phyloP scores from a whole-genome alignment of 37 sponge, comb jelly and placozoan genomes.

The Tethya wilhelma region DNA sequence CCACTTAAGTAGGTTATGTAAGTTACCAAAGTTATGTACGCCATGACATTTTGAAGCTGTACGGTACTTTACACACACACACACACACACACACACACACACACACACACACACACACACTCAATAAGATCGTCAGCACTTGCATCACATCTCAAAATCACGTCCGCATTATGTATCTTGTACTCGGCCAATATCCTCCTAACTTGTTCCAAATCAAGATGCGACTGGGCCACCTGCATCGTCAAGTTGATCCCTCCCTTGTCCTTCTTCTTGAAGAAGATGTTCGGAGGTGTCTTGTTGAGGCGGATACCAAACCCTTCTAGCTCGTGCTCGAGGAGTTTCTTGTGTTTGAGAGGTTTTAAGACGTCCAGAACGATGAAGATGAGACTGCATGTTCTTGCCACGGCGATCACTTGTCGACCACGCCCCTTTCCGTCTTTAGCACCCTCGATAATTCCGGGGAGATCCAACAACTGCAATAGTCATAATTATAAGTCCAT shows the following conservation, averaged over 20 bases:
- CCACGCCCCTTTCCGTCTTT: slow-evolving; percentile 99
- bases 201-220: slow-evolving; percentile 81
- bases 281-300: slow-evolving; percentile 97
- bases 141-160: slow-evolving; percentile 92
- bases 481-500: not conserved
- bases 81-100: too few species aligned
- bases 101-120: too few species aligned
- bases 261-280: slow-evolving; percentile 91
- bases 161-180: slow-evolving; percentile 96
- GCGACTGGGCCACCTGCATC: slow-evolving; percentile 71
- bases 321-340: slow-evolving; percentile 91
- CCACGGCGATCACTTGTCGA: slow-evolving; percentile 96
- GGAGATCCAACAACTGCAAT: slow-evolving; percentile 92
- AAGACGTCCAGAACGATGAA: slow-evolving; percentile 98
- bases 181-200: slow-evolving; percentile 94
- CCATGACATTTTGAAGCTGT: too few species aligned
- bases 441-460: slow-evolving; percentile 99
- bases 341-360: slow-evolving; percentile 96
- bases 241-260: slow-evolving; percentile 98
- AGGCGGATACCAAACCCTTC: slow-evolving; percentile 98
- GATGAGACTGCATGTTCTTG: slow-evolving; percentile 94
- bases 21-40: too few species aligned
- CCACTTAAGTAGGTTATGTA: too few species aligned
- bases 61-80: not conserved
- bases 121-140: slow-evolving; percentile 99